Evolutionary conservation across 2,113 vertebrate genomes (phyloP).

Genomic region (Pseudonaja textilis): DNA sequence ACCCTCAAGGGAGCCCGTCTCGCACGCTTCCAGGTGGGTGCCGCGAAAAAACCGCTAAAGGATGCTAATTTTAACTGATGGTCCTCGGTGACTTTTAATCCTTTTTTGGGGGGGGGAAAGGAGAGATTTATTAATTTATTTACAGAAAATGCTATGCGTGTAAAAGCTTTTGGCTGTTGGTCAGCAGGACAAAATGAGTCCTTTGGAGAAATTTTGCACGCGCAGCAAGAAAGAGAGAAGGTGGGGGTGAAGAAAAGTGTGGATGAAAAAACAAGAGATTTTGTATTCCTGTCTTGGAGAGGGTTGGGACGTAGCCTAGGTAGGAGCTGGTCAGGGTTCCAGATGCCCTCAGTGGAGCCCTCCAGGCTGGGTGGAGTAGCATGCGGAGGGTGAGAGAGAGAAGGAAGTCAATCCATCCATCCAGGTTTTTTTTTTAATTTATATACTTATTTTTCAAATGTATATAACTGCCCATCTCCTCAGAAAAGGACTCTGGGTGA

Average conservation of each 20-base stretch:
- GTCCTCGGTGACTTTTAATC: neutral
- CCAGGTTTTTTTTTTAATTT: too few species aligned
- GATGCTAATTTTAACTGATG: neutral
- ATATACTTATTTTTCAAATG: too few species aligned
- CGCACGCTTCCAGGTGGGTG: neutral
- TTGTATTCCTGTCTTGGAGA: neutral
- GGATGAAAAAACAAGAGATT: neutral
- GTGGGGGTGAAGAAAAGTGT: too few species aligned
- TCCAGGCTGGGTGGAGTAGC: neutral
- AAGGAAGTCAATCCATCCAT: too few species aligned
- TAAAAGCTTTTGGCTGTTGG: neutral
- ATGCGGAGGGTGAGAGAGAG: neutral
- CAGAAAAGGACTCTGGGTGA: too few species aligned
- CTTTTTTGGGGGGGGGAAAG: neutral
- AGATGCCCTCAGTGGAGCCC: rapidly evolving
- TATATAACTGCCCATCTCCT: too few species aligned
- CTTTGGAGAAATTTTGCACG: neutral
- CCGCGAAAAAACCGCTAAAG: neutral
- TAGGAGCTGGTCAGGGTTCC: neutral
- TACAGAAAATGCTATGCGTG: too few species aligned
- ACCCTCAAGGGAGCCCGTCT: neutral
- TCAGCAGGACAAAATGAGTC: neutral
- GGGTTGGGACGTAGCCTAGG: neutral
- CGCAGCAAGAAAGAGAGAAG: neutral
- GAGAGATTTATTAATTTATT: neutral